Base-by-base conservation (phyloP, 2,113 vertebrate genomes). In the Colinus virginianus region DNA sequence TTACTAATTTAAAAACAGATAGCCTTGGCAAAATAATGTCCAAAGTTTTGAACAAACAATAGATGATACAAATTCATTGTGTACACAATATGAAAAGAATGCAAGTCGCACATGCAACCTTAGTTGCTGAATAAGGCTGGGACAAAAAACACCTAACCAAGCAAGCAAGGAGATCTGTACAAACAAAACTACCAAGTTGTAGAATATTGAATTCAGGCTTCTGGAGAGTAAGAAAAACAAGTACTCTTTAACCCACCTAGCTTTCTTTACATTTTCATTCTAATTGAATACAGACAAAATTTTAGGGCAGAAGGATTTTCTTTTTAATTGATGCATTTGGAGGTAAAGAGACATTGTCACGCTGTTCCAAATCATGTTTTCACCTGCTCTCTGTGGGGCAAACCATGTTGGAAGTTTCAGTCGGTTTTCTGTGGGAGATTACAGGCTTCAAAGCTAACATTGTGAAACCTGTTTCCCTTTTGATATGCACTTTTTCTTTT, bases 1-100 rank as follows among this genome's bases (percentile, higher is more conserved):
- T 97, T 96, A 96, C 96, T 97, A 97, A 97, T 97, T 97, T 97
- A 94, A 97, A 97, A 97, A 82, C 88, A 96, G 90, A 96, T 81
- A 94, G 88, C 80, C 82, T 91, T 93, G 78, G 94, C 93, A 96
- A 97, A 95, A 93, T 45, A 92, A 92, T 95, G 80, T 70, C 78
- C 82, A 64, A 95, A 94, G 83, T 97, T 97, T 96, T 93, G 89
- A 97, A 94, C 63, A 97, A 97, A 97, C 80, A 97, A 94, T 48
- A 95, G 83, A 96, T 82, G 86, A 97, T 94, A 89, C 36, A 25
- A 97, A 96, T 95, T 95, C 80, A 90, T 90, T 97, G 95, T 94
- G 79, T 78, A 93, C 51, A 75, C 20, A 91, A 46, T 94, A 84
- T 80, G 56, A 93, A 94, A 96, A 80, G 58, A 95, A 71, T 88